Evolutionary conservation across 2,113 vertebrate genomes (phyloP), one percentile per base, ranked within the genome.

Genomic region (Tetrao urogallus): DNA sequence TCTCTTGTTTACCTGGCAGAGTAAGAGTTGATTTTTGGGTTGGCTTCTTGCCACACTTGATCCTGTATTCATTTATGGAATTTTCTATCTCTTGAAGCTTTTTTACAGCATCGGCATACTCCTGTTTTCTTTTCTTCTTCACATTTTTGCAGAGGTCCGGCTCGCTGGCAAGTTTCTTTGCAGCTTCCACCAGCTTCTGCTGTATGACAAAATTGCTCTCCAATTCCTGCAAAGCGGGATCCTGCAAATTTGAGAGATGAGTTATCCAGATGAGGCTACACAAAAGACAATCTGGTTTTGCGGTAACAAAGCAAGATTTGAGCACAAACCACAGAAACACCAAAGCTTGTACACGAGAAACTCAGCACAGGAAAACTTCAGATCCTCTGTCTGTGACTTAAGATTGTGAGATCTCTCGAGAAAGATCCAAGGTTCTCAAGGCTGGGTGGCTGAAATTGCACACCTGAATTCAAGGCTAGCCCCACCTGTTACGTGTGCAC

Each of bases 121-220:
- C 99, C 15, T 98, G 98, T 64, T 98, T 99, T 91, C 99, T 98
- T 82, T 99, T 99, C 82, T 98, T 99, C 97, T 98, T 99, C 89
- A 99, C 98, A 0, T 99, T 99, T 97, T 99, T 99, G 92, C 98
- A 97, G 34, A 99, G 97, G 84, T 99, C 99, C 2, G 96, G 97
- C 94, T 99, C 99, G 0, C 34, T 97, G 78, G 98, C 98, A 30
- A 99, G 97, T 95, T 99, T 99, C 95, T 98, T 98, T 3, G 98
- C 98, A 16, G 99, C 99, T 97, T 99, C 99, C 40, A 99, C 98
- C 43, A 99, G 97, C 96, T 99, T 99, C 93, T 99, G 98, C 95
- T 99, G 99, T 86, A 99, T 98, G 32, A 99, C 97, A 84, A 99
- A 99, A 90, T 98, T 98, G 96, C 98, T 98, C 96, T 99, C 99